Conservation (phyloP, 2,797 vertebrate genomes). For the Hirundo rustica region DNA sequence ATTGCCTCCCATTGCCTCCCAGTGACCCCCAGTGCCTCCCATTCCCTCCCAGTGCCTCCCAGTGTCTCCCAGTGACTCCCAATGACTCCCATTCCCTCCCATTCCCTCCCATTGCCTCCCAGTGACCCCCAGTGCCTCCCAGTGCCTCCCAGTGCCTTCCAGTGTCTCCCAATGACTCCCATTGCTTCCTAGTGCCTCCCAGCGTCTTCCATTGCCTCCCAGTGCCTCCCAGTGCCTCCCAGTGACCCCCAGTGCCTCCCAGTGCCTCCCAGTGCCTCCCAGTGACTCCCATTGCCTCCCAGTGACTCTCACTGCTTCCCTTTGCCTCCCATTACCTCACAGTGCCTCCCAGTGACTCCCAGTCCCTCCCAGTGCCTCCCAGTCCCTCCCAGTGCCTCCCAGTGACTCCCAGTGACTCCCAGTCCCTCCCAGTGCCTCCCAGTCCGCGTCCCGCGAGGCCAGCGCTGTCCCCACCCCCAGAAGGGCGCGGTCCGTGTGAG, state of each 20-base stretch:
- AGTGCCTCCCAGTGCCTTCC: too few species aligned
- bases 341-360: too few species aligned
- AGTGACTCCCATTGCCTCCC: too few species aligned
- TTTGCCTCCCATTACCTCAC: too few species aligned
- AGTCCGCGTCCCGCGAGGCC: not conserved
- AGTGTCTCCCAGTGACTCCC: too few species aligned
- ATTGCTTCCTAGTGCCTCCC: not conserved
- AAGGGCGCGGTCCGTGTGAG: not conserved
- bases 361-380: too few species aligned
- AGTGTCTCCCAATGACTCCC: too few species aligned
- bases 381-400: too few species aligned
- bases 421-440: not conserved
- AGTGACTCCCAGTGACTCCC: not conserved
- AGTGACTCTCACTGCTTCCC: not conserved
- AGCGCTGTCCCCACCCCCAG: rapidly evolving
- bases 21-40: not conserved
- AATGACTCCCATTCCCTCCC: too few species aligned
- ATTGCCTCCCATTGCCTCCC: not conserved
- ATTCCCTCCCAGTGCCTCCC: not conserved
- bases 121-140: too few species aligned
- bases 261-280: too few species aligned
- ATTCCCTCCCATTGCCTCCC: too few species aligned
- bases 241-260: not conserved
- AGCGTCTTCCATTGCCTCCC: not conserved
- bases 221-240: not conserved